phyloP scores from a whole-genome alignment of 2,797 vertebrate species.

The Bovichtus variegatus region DNA sequence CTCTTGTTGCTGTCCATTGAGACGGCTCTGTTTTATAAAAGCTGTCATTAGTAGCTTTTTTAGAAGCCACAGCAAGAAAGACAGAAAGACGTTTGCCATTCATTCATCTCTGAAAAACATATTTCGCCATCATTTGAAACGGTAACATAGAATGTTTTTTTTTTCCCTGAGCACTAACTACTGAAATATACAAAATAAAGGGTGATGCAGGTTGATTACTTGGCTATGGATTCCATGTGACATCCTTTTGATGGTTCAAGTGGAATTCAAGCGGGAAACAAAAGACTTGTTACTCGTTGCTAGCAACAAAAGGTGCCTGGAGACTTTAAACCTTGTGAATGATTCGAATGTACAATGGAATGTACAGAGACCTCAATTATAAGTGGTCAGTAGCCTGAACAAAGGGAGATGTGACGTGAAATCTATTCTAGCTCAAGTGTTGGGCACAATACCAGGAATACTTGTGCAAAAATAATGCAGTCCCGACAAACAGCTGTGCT shows the following conservation, averaged over 20 bases:
- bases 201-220: neutral
- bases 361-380: slow-evolving; percentile 22
- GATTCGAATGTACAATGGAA: slow-evolving; percentile 19
- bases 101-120: slow-evolving; percentile 12
- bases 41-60: slow-evolving; percentile 26
- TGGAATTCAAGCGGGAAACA: slow-evolving; percentile 1
- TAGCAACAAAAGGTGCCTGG: neutral
- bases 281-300: neutral
- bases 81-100: neutral
- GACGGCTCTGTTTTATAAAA: slow-evolving; percentile 29
- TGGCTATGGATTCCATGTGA: neutral
- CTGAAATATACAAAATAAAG: neutral
- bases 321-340: slow-evolving; percentile 23
- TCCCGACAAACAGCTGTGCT: slow-evolving; percentile 27
- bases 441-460: slow-evolving; percentile 17
- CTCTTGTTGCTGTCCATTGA: slow-evolving; percentile 19
- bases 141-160: neutral
- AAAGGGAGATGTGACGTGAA: slow-evolving; percentile 14
- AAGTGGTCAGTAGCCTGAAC: slow-evolving; percentile 18
- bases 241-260: neutral
- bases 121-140: slow-evolving; percentile 7
- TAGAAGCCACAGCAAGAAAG: neutral
- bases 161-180: slow-evolving; percentile 1
- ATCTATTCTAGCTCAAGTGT: slow-evolving; percentile 23
- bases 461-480: slow-evolving; percentile 21